phyloP scores from a whole-genome alignment of 2,113 vertebrate species.

The Hystrix cristata region DNA sequence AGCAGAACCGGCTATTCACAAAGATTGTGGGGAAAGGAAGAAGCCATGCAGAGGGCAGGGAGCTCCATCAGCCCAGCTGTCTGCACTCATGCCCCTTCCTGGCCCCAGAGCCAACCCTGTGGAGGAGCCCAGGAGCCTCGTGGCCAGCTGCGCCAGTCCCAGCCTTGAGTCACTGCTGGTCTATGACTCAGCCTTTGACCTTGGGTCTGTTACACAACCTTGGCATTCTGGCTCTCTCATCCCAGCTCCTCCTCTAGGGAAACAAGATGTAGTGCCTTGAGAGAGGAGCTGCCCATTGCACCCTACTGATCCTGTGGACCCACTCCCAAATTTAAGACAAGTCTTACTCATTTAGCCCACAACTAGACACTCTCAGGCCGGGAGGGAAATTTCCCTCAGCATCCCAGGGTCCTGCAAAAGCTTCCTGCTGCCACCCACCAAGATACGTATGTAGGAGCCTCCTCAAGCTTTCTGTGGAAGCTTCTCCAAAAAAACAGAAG shows the following conservation, averaged over 20 bases:
- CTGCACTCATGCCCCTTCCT: rapidly evolving
- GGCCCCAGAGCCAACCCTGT: not conserved
- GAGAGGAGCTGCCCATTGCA: no score
- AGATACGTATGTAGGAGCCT: not conserved
- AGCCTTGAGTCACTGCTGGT: not conserved
- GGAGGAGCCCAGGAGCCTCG: not conserved
- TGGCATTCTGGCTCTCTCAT: not conserved
- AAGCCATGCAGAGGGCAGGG: not conserved
- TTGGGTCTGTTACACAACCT: not conserved
- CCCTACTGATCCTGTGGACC: rapidly evolving
- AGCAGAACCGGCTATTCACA: not conserved
- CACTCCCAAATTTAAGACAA: not conserved
- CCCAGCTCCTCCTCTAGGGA: not conserved
- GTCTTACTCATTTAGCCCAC: not conserved
- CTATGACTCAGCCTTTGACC: conserved; percentile 6
- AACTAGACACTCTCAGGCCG: not conserved
- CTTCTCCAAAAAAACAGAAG: not conserved
- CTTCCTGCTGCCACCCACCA: not conserved
- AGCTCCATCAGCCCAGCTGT: not conserved
- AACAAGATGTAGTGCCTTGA: rapidly evolving
- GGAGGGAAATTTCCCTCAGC: not conserved
- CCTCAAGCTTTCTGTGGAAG: rapidly evolving
- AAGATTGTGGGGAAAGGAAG: not conserved
- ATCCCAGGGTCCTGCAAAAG: rapidly evolving
- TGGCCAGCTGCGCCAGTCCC: not conserved